These are phyloP conservation scores for Lamellibrachia columna DNA, from an alignment of 2,888 invertebrate genomes.

Conservation along the genomic window DNA sequence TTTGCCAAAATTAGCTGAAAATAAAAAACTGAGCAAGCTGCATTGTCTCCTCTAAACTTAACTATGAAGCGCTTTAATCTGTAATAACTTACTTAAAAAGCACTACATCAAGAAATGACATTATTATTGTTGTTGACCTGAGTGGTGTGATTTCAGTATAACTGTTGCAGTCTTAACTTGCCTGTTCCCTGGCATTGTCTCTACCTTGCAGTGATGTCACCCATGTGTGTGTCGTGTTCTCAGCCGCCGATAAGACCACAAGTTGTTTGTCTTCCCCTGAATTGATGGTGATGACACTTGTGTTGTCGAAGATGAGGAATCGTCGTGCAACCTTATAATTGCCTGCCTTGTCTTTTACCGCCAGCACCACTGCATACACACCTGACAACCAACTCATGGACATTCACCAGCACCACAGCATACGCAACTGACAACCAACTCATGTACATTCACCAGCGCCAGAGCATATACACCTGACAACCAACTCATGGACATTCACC, in stretches of 20 bases:
- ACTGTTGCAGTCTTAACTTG: background rate
- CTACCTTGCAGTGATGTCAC: slow-evolving; percentile 14
- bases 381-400: too few relatives aligned
- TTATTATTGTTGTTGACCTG: too few relatives aligned
- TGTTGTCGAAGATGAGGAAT: slow-evolving; percentile 25
- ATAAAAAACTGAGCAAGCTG: too few relatives aligned
- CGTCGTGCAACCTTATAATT: slow-evolving; percentile 13
- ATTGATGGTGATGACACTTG: background rate
- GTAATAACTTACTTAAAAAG: too few relatives aligned
- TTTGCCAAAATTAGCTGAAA: too few relatives aligned
- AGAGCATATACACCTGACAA: too few relatives aligned
- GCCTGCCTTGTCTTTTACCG: slow-evolving; percentile 17
- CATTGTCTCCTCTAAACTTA: too few relatives aligned
- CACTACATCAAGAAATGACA: too few relatives aligned
- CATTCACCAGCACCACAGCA: background rate
- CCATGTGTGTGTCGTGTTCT: slow-evolving; percentile 24
- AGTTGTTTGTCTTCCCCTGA: background rate
- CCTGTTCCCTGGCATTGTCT: background rate
- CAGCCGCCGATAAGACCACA: slow-evolving; percentile 21
- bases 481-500: too few relatives aligned
- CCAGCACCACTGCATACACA: background rate
- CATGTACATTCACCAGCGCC: too few relatives aligned
- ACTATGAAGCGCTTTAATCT: too few relatives aligned
- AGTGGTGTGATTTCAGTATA: background rate
- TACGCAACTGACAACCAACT: slow-evolving; percentile 19